These are phyloP conservation scores for Octonoba sinensis DNA, from an alignment of 2,888 invertebrate species.

Conservation along the genomic window DNA sequence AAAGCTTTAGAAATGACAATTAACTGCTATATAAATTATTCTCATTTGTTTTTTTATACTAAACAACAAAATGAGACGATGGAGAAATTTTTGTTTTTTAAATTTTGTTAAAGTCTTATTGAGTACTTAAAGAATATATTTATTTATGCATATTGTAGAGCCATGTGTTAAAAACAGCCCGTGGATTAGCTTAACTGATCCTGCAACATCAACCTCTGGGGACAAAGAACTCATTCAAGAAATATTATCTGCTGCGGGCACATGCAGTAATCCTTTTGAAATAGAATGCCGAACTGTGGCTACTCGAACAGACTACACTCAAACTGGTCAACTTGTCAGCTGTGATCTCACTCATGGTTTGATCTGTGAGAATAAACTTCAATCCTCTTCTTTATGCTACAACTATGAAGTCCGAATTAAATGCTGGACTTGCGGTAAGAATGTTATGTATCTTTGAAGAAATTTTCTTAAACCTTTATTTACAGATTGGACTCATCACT, in stretches of 20 bases:
- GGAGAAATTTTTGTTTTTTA: too few species aligned
- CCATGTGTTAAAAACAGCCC: constrained; percentile 69
- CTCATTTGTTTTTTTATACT: too few species aligned
- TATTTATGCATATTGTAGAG: constrained; percentile 22
- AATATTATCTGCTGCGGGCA: constrained; percentile 66
- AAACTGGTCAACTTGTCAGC: constrained; percentile 68
- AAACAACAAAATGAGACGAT: too few species aligned
- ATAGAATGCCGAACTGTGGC: constrained; percentile 68
- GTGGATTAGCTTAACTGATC: constrained; percentile 69
- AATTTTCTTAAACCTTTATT: neutral
- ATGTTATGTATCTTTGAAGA: neutral
- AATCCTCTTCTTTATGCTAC: constrained; percentile 66
- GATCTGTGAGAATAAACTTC: constrained; percentile 67
- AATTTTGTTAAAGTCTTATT: too few species aligned
- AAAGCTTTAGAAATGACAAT: too few species aligned
- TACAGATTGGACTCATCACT: too few species aligned
- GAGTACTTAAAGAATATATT: neutral
- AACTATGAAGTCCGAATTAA: constrained; percentile 70
- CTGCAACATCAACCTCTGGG: constrained; percentile 67
- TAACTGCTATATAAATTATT: too few species aligned
- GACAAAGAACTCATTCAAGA: constrained; percentile 69
- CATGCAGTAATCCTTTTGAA: constrained; percentile 67
- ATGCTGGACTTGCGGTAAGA: constrained; percentile 68
- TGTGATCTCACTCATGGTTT: constrained; percentile 69
- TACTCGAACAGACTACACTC: constrained; percentile 66